phyloP scores from a whole-genome alignment of 2,888 invertebrate species.

The Chloromyia formosa region DNA sequence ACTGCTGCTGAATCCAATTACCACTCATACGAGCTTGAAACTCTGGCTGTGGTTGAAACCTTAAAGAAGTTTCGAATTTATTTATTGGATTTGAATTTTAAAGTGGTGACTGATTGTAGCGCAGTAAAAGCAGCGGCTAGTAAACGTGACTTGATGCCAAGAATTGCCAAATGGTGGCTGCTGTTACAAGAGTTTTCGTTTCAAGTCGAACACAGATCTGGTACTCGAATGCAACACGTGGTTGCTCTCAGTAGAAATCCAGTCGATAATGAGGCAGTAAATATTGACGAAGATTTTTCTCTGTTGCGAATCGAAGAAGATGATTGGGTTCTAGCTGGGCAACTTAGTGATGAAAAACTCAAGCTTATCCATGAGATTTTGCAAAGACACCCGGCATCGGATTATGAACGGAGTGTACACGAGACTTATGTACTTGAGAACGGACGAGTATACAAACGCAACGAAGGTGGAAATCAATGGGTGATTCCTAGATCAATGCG shows the following conservation, averaged over 20 bases:
- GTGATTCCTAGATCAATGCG: conserved; percentile 45
- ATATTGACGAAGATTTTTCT: neutral
- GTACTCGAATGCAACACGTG: conserved; percentile 55
- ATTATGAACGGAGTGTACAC: too few species aligned
- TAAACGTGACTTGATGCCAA: conserved; percentile 51
- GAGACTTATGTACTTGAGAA: too few species aligned
- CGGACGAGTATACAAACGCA: neutral
- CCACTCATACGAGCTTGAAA: conserved; percentile 60
- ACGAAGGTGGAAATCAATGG: conserved; percentile 44
- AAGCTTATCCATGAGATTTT: too few species aligned
- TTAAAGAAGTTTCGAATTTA: neutral
- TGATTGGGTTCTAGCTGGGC: conserved; percentile 52
- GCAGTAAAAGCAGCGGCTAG: conserved; percentile 49
- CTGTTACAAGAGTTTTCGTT: conserved; percentile 56
- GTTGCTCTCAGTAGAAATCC: conserved; percentile 54
- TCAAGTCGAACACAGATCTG: conserved; percentile 53
- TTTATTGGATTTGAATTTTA: neutral
- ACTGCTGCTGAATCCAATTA: conserved; percentile 57
- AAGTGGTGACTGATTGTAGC: conserved; percentile 54
- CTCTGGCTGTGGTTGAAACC: conserved; percentile 56
- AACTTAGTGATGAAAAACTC: conserved; percentile 51
- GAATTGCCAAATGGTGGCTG: conserved; percentile 57
- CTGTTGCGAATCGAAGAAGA: conserved; percentile 49
- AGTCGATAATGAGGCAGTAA: neutral
- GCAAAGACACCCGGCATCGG: too few species aligned